phyloP scores from a whole-genome alignment of 2,113 vertebrate genomes.

The Pterocles gutturalis region DNA sequence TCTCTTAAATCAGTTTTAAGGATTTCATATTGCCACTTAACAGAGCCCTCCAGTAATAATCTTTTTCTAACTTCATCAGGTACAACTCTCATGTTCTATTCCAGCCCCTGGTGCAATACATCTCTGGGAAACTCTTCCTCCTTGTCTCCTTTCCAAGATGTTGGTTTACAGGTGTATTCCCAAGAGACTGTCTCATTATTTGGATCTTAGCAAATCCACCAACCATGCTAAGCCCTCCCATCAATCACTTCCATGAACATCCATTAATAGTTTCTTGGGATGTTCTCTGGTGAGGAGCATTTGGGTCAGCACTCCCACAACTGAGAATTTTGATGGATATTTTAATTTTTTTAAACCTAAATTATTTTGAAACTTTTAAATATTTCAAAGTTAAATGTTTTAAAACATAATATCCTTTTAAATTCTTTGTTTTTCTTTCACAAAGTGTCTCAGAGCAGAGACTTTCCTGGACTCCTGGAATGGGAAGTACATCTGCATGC shows the following conservation, averaged over 20 bases:
- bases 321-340: rapidly evolving
- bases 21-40: background rate
- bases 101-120: background rate
- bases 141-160: background rate
- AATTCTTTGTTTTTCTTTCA: background rate
- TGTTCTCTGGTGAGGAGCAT: background rate
- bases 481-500: background rate
- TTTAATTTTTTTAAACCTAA: background rate
- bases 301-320: background rate
- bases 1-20: background rate
- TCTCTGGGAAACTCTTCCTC: background rate
- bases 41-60: background rate
- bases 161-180: background rate
- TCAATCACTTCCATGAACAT: background rate
- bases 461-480: background rate
- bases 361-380: background rate
- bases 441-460: background rate
- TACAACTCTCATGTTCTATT: background rate
- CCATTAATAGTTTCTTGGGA: background rate
- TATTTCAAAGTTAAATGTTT: background rate
- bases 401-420: background rate
- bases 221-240: background rate
- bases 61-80: background rate
- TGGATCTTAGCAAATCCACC: background rate
- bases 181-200: background rate